Conservation (phyloP, 2,113 vertebrate species). For the Chauna torquata region DNA sequence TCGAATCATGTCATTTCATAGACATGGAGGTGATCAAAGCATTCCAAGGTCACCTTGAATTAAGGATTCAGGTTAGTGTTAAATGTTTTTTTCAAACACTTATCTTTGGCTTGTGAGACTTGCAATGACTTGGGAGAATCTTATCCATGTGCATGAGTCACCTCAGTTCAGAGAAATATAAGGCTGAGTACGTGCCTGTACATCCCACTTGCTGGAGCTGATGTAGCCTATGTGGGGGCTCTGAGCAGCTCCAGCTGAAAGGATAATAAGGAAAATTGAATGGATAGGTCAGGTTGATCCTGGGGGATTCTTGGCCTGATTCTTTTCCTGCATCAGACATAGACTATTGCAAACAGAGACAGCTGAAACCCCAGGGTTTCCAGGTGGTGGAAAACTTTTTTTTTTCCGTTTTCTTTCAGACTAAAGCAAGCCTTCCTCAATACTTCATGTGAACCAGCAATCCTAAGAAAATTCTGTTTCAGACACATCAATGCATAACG, state of each 20-base stretch:
- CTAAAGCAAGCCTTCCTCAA: not conserved
- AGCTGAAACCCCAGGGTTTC: not conserved
- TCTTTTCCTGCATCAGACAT: not conserved
- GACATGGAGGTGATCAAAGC: slow-evolving; percentile 62
- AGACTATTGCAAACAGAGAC: not conserved
- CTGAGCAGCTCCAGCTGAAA: not conserved
- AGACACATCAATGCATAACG: not conserved
- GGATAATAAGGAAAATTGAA: not conserved
- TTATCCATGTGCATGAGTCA: not conserved
- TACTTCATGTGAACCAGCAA: not conserved
- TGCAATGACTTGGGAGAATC: slow-evolving; percentile 11
- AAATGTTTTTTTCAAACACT: not conserved
- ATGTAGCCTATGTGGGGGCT: not conserved
- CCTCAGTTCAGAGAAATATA: not conserved
- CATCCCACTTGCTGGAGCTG: not conserved
- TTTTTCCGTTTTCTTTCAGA: not conserved
- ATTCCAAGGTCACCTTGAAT: slow-evolving; percentile 67
- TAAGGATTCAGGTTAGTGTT: slow-evolving; percentile 16
- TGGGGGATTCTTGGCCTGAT: not conserved
- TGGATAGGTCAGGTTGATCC: not conserved
- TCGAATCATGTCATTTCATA: slow-evolving; percentile 58
- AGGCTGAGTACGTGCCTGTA: not conserved
- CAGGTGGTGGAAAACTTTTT: not conserved
- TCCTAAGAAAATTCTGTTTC: slow-evolving; percentile 21
- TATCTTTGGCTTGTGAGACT: not conserved